Conservation (phyloP, 1,140 invertebrate genomes). For the Ceratina calcarata region DNA sequence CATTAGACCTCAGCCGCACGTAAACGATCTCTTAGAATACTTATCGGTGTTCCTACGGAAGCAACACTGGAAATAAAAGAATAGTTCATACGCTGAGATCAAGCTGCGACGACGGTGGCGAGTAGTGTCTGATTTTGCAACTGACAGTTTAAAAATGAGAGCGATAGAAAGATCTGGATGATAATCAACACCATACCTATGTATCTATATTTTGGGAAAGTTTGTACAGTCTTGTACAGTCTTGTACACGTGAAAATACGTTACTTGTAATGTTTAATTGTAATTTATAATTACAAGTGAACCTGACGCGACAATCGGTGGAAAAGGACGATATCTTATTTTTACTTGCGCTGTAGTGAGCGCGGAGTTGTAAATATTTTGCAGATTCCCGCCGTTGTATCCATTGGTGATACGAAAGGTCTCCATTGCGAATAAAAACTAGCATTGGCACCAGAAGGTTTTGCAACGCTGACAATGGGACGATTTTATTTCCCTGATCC, state of each 20-base stretch:
- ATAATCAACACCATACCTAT: too few relatives aligned
- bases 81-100: too few relatives aligned
- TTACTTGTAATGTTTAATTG: background rate
- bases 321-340: background rate
- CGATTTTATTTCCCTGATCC: conserved; percentile 26
- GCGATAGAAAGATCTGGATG: too few relatives aligned
- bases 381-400: background rate
- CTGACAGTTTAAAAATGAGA: too few relatives aligned
- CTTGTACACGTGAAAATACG: too few relatives aligned
- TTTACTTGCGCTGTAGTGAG: background rate
- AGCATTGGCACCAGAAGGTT: background rate
- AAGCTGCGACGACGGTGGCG: too few relatives aligned
- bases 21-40: conserved; percentile 11
- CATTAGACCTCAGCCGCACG: conserved; percentile 22
- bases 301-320: background rate
- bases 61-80: background rate
- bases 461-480: background rate
- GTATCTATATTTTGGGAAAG: too few relatives aligned
- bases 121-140: too few relatives aligned
- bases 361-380: conserved; percentile 19
- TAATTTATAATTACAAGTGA: conserved; percentile 21
- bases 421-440: conserved; percentile 35
- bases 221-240: too few relatives aligned
- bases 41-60: background rate
- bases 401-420: background rate